Base-by-base conservation (phyloP, 2,113 vertebrate genomes). In the Plectropomus leopardus region DNA sequence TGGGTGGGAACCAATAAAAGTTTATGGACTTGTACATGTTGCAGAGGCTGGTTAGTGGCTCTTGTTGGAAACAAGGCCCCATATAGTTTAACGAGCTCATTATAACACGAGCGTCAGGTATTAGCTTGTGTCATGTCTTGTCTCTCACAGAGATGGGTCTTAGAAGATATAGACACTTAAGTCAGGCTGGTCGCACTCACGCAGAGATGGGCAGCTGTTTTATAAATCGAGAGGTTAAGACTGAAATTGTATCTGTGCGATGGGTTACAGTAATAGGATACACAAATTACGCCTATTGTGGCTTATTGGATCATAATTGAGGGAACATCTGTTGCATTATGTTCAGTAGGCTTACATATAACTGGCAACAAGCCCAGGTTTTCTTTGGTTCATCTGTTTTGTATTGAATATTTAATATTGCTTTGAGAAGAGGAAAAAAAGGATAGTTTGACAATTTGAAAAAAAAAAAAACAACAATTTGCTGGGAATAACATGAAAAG, bases 61-160 rank as follows among this genome's bases (percentile, higher is more conserved):
- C 45, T 94, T 94, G 89, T 88, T 90, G 88, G 84, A 92, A 93
- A 94, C 93, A 86, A 91, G 86, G 83, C 85, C 55, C 84, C 90
- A 85, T 94, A 87, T 76, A 72, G 6, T 95, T 93, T 93, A 94
- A 94, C 83, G 61, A 90, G 88, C 93, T 95, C 85, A 92, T 96
- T 95, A 88, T 21, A 19, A 89, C 84, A 58, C 79, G 82, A 77
- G 75, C 69, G 4, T 86, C 59, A 73, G 69, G 69, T 70, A 73
- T 88, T 76, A 83, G 72, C 60, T 24, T 50, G 66, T 65, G 85
- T 80, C 85, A 88, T 73, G 80, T 64, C 75, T 36, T 48, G 63
- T 68, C 34, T 76, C 42, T 75, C 55, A 36, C 47, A 42, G 40
- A 85, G 21, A 78, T 55, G 24, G 26, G 13, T 71, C 24, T 34